Base-by-base conservation (phyloP, 2,113 vertebrate genomes). In the Thamnaconus septentrionalis region DNA sequence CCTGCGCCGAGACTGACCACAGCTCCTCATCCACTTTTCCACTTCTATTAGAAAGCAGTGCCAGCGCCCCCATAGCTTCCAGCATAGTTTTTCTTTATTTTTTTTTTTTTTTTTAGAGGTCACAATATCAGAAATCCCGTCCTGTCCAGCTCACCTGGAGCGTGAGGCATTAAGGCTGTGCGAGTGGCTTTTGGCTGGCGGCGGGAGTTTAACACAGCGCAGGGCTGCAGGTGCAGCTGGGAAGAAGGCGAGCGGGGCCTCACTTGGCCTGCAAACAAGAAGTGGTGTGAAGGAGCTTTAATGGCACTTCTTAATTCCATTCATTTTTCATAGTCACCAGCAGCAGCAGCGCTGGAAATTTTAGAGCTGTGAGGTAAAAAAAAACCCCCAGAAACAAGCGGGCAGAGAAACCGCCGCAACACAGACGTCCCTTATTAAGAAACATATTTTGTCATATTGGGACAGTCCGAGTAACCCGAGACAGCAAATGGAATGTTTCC, bases 1-100 rank as follows among this genome's bases (percentile, higher is more conserved):
- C 42, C 47, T 48, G 66, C 56, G 66, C 61, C 56, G 75, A 76
- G 50, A 62, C 80, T 67, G 53, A 61, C 78, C 73, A 60, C 49
- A 48, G 64, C 46, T 43, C 51, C 0, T 43, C 69, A 61, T 10
- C 5, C 11, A n/a, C 40, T 52, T 60, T 49, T 55, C 39, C 55
- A 52, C 18, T 42, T 60, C 7, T 50, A 43, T 61, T 9, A 18
- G 11, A 43, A 62, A 69, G 41, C 5, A 7, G 8, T 41, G 61
- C 60, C 61, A 75, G 49, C 62, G 42, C 2, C 8, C 46, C 39
- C 58, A 31, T 31, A 59, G 61, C 53, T 66, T 62, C 71, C 71
- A 67, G 47, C 54, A 7, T 56, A 11, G 8, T 51, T 43, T 58
- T 78, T 31, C 18, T 31, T 31, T 31, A 31, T 31, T 31, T 1